Evolutionary conservation across 2,113 vertebrate species (phyloP), one percentile per base, ranked within the genome.

Genomic region (Ammodytes dubius): DNA sequence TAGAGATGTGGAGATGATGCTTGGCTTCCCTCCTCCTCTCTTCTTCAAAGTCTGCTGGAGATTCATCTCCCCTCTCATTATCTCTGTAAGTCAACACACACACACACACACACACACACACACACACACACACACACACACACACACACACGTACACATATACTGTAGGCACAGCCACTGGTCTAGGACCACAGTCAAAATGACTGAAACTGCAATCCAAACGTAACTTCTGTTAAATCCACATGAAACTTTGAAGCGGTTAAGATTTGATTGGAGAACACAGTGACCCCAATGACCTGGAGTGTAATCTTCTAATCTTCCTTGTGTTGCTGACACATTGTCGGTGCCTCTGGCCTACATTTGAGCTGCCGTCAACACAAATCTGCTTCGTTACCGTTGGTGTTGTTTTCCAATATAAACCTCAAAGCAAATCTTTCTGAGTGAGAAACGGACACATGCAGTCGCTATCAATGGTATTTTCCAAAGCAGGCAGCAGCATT

Each of bases 11-110:
- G 97, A 99, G 95, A 99, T 99, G 98, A 99, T 99, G 98, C 93
- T 99, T 92, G 98, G 98, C 4, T 99, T 99, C 89, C 97, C 97
- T 0, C 98, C 98, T 0, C 98, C 98, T 0, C 79, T 98, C 85
- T 99, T 99, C 95, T 99, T 99, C 95, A 98, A 97, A 94, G 95
- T 99, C 87, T 99, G 98, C 94, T 99, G 98, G 98, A 96, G 97
- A 86, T 99, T 98, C 85, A 94, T 99, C 92, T 99, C 98, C 0
- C 98, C 98, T 0, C 92, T 96, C 66, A 99, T 99, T 87, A 99
- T 99, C 85, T 96, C 96, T 73, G 98, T 99, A 93, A 96, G 98
- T 95, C 17, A 61, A 67, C 73, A 14, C 65, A 42, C 70, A 74
- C 47, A 5, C 70, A 61, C 12, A 39, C 14, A 79, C 40, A 74